Base-by-base conservation (phyloP, 2,113 vertebrate species). In the Sprattus sprattus region DNA sequence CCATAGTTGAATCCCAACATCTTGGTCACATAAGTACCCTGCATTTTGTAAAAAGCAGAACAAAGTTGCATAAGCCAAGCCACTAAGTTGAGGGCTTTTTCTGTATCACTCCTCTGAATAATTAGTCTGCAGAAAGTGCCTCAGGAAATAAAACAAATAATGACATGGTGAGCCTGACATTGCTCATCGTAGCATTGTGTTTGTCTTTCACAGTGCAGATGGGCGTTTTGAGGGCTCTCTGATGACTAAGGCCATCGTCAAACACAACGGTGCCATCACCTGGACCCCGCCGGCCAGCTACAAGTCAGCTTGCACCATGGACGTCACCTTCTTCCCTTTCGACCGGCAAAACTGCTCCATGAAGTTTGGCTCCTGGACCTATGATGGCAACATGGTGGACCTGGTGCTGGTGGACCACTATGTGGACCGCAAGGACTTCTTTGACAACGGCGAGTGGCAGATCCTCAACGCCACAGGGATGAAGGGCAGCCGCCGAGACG, bases 281-380 rank as follows among this genome's bases (percentile, higher is more conserved):
- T 99, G 98, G 98, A 98, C 91, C 0, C 97, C 98, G 0, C 98
- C 98, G 0, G 97, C 98, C 83, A 98, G 97, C 89, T 99, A 99
- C 86, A 99, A 98, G 89, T 99, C 98, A 0, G 98, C 98, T 28
- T 99, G 98, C 92, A 97, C 94, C 0, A 99, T 99, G 97, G 98
- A 99, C 0, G 97, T 99, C 89, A 99, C 97, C 0, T 99, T 96
- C 92, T 99, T 99, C 91, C 98, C 98, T 3, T 99, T 99, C 0
- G 98, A 99, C 91, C 95, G 96, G 0, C 98, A 99, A 91, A 99
- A 99, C 92, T 99, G 98, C 90, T 96, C 98, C 22, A 99, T 99
- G 97, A 99, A 99, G 91, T 99, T 99, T 80, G 98, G 98, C 16
- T 99, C 98, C 0, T 99, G 98, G 98, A 99, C 98, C 0, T 99